Conservation (phyloP, 2,113 vertebrate genomes). For the Tamias sibiricus region DNA sequence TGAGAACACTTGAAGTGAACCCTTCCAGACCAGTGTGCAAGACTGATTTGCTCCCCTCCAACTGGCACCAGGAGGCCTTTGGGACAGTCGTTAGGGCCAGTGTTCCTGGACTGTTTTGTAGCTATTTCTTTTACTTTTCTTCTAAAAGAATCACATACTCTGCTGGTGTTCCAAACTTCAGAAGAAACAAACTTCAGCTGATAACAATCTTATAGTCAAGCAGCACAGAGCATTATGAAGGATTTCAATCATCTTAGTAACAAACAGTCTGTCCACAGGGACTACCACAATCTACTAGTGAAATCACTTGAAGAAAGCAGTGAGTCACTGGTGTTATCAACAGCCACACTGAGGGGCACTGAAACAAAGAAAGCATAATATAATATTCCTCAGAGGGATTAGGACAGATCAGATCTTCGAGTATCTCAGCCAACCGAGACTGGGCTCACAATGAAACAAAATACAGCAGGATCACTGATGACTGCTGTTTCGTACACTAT, state of each 20-base stretch:
- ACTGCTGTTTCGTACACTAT: neutral
- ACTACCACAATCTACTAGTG: neutral
- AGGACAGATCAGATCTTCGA: neutral
- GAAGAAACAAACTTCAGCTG: constrained; percentile 39
- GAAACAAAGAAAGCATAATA: constrained; percentile 30
- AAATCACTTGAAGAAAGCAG: constrained; percentile 29
- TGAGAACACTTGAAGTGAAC: neutral
- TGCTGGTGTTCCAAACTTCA: neutral
- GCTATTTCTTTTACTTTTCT: neutral
- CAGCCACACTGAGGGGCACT: neutral
- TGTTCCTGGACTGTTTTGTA: neutral
- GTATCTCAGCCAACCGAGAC: neutral
- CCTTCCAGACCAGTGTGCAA: neutral
- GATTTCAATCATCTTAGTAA: constrained; percentile 46
- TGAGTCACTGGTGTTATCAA: neutral
- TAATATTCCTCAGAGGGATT: constrained; percentile 20
- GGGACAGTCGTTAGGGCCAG: neutral
- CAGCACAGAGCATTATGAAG: constrained; percentile 5
- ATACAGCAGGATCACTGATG: neutral
- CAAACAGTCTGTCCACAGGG: constrained; percentile 33
- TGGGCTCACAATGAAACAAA: neutral
- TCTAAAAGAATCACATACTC: neutral
- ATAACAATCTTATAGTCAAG: constrained; percentile 6
- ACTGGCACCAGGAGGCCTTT: neutral
- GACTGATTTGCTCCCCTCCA: neutral